Percentiles rank a stretch among this genome's conserved stretches.
These are phyloP conservation scores for Platanista minor DNA, from an alignment of 2,113 vertebrate genomes.

Conservation along the genomic window DNA sequence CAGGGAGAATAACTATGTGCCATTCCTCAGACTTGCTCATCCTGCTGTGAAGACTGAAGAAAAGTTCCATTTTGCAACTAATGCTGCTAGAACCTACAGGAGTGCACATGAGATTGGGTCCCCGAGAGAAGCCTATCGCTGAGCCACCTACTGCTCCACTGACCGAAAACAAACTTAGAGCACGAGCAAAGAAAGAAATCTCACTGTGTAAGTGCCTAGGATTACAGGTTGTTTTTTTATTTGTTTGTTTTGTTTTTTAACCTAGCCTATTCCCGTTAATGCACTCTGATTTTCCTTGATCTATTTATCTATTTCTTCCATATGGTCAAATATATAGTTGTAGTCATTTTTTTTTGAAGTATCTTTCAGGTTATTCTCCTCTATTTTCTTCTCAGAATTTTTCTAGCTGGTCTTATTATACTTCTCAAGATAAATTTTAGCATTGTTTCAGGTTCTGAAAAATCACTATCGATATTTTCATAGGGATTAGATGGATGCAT, in stretches of 20 bases:
- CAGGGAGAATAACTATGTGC: not conserved
- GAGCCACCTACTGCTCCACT: rapidly evolving
- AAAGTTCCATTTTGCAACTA: not conserved
- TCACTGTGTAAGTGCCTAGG: rapidly evolving
- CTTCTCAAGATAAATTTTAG: not conserved
- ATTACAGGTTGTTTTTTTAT: not conserved
- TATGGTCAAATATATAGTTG: not conserved
- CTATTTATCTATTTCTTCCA: not conserved
- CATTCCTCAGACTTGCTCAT: not conserved
- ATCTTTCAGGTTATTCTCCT: not conserved
- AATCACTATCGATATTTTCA: not conserved
- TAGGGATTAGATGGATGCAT: not conserved
- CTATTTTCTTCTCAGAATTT: not conserved
- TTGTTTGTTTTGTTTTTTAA: not conserved
- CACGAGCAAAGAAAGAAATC: not conserved
- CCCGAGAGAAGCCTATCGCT: not conserved
- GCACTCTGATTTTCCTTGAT: not conserved
- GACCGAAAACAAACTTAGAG: not conserved
- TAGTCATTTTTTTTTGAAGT: not conserved
- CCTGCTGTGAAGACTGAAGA: not conserved
- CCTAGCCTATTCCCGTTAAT: not conserved
- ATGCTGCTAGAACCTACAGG: not conserved
- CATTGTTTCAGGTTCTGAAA: not conserved
- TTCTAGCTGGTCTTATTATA: not conserved
- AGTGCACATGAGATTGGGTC: no score